These are phyloP conservation scores for Sandelia bainsii DNA, from an alignment of 2,797 vertebrate genomes.

Conservation along the genomic window DNA sequence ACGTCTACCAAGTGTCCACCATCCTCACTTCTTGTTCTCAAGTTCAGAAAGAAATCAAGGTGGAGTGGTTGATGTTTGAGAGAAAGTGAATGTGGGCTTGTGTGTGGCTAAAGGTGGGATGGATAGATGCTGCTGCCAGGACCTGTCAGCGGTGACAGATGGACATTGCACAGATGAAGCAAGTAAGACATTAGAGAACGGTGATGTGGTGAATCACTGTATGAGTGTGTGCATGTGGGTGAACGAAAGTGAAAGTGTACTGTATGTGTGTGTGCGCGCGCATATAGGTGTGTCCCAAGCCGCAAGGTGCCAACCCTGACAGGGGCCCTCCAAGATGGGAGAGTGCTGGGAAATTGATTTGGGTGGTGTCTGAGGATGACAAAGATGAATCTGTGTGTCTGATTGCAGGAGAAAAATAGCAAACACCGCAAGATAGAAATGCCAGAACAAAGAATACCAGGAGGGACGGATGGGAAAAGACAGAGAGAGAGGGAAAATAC, in stretches of 20 bases:
- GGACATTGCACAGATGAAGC: slow-evolving; percentile 81
- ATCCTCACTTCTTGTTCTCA: slow-evolving; percentile 35
- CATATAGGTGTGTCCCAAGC: slow-evolving; percentile 60
- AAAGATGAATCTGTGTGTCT: slow-evolving; percentile 81
- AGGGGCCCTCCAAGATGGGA: slow-evolving; percentile 69
- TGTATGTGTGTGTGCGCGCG: slow-evolving; percentile 29
- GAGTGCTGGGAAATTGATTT: slow-evolving; percentile 82
- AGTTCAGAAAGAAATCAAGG: slow-evolving; percentile 37
- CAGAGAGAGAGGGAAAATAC: slow-evolving; percentile 1
- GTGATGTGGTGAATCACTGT: slow-evolving; percentile 78
- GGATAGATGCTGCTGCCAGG: slow-evolving; percentile 79
- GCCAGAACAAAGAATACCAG: slow-evolving; percentile 45
- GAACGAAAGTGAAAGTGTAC: slow-evolving; percentile 8
- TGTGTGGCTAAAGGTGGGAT: slow-evolving; percentile 73
- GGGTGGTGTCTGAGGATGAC: slow-evolving; percentile 70
- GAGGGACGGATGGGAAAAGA: slow-evolving; percentile 17
- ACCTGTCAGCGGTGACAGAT: slow-evolving; percentile 83
- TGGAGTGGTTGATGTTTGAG: slow-evolving; percentile 26
- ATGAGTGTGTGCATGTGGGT: slow-evolving; percentile 47
- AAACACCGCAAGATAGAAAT: slow-evolving; percentile 64
- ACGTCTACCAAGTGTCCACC: slow-evolving; percentile 24
- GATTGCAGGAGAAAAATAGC: slow-evolving; percentile 77
- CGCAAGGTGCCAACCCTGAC: slow-evolving; percentile 74
- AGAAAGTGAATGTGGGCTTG: slow-evolving; percentile 67
- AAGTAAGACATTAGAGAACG: slow-evolving; percentile 86